phyloP scores from a whole-genome alignment of 2,113 vertebrate species.

The Daphoenositta chrysoptera region DNA sequence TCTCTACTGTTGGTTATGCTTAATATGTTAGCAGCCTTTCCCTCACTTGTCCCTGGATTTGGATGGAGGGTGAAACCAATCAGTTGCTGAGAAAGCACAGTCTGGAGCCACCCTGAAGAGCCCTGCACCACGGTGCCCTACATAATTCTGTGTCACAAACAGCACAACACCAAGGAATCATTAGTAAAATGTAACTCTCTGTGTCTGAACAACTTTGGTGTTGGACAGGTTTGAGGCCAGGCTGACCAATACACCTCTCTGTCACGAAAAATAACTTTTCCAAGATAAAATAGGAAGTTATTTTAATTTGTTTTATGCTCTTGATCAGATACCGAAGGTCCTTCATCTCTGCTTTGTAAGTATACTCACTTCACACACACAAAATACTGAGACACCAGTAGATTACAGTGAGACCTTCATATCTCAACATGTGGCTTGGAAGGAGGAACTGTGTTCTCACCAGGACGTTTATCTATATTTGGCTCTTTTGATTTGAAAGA shows the following conservation, averaged over 20 bases:
- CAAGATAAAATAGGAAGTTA: neutral
- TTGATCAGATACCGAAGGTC: neutral
- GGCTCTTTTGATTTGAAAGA: neutral
- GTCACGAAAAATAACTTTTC: neutral
- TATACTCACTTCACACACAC: neutral
- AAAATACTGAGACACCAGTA: neutral
- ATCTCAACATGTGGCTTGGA: neutral
- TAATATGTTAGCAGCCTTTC: neutral
- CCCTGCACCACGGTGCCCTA: accelerated
- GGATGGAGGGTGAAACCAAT: neutral
- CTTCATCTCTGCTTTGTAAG: neutral
- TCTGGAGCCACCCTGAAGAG: neutral
- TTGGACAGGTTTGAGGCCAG: neutral
- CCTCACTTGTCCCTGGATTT: neutral
- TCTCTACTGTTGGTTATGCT: neutral
- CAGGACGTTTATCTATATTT: neutral
- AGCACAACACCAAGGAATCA: accelerated
- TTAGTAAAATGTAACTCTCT: neutral
- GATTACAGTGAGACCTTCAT: neutral
- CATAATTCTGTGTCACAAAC: accelerated
- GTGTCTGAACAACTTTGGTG: neutral
- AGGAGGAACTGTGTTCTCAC: neutral
- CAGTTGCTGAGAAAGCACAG: neutral
- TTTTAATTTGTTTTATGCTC: neutral
- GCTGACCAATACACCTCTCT: neutral